Conservation (phyloP, 2,888 invertebrate genomes). For the Drosophila lutescens region DNA sequence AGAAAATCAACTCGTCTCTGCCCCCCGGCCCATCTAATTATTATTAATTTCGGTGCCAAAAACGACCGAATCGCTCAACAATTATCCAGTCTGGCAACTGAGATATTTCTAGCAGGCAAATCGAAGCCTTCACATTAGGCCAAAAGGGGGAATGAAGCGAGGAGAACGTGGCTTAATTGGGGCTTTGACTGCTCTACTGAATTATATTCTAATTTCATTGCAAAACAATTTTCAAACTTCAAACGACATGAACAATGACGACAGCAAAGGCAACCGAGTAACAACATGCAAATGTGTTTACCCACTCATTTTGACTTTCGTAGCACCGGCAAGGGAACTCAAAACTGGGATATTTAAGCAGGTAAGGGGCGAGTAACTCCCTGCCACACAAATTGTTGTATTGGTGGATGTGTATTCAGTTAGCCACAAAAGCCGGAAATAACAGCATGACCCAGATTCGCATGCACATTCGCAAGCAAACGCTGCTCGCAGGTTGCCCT, state of each 20-base stretch:
- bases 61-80: slow-evolving; percentile 2
- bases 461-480: slow-evolving; percentile 17
- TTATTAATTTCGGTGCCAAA: slow-evolving; percentile 14
- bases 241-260: slow-evolving; percentile 39
- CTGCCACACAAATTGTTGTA: slow-evolving; percentile 63
- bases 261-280: slow-evolving; percentile 48
- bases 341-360: background rate
- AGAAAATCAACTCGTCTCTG: slow-evolving; percentile 24
- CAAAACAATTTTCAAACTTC: slow-evolving; percentile 70
- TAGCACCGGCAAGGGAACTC: background rate
- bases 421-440: slow-evolving; percentile 75
- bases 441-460: slow-evolving; percentile 73
- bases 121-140: background rate
- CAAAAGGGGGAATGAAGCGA: background rate
- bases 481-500: slow-evolving; percentile 1
- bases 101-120: background rate
- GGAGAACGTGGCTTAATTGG: background rate
- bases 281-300: slow-evolving; percentile 60
- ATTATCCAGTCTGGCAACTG: slow-evolving; percentile 4
- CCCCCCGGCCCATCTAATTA: slow-evolving; percentile 23
- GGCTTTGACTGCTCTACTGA: slow-evolving; percentile 21
- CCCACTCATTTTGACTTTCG: slow-evolving; percentile 57
- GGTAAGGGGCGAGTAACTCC: slow-evolving; percentile 14
- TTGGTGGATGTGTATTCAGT: slow-evolving; percentile 43
- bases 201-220: slow-evolving; percentile 74